Evolutionary conservation across 2,797 vertebrate species (phyloP).

Genomic region (Tokudaia muenninki): DNA sequence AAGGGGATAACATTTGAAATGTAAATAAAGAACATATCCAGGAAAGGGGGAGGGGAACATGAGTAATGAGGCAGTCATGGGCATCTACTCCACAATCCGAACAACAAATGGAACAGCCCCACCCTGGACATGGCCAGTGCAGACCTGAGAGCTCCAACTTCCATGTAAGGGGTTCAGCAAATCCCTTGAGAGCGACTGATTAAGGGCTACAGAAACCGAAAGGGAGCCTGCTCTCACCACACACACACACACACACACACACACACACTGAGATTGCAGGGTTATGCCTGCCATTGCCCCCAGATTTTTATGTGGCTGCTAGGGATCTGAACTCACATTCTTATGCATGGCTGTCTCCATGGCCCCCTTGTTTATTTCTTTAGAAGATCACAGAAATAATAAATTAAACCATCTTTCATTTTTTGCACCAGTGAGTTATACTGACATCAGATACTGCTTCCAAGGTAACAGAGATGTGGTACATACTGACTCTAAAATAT

Average conservation of each 20-base stretch:
- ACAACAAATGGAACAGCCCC: constrained; percentile 30
- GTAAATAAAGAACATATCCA: too few species aligned
- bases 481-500: neutral
- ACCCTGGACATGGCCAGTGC: constrained; percentile 28
- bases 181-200: constrained; percentile 6
- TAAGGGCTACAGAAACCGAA: constrained; percentile 7
- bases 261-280: neutral
- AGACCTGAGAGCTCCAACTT: constrained; percentile 53
- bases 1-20: neutral
- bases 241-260: neutral
- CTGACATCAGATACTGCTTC: constrained; percentile 16
- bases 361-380: neutral
- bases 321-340: neutral
- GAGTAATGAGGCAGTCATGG: constrained; percentile 43
- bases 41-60: neutral
- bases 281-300: neutral
- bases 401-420: neutral
- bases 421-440: neutral
- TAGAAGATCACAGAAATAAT: constrained; percentile 33
- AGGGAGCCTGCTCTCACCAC: neutral
- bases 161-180: neutral
- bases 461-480: neutral
- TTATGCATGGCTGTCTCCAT: neutral
- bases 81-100: constrained; percentile 15
- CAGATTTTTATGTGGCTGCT: neutral